phyloP scores from a whole-genome alignment of 2,113 vertebrate species.

The Amia ocellicauda region DNA sequence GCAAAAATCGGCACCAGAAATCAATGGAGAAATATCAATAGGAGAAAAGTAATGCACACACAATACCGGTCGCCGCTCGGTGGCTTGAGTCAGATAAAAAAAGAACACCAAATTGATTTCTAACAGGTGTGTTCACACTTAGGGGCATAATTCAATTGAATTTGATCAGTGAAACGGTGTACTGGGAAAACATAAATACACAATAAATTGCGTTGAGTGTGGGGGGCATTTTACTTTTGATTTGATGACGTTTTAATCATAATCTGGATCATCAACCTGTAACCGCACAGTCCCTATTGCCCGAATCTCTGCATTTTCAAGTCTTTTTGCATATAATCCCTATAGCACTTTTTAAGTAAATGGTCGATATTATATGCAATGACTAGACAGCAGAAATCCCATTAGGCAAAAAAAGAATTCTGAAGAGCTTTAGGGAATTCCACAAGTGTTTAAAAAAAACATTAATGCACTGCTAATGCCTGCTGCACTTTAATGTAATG shows the following conservation, averaged over 20 bases:
- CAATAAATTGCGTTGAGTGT: conserved; percentile 25
- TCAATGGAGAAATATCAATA: conserved; percentile 37
- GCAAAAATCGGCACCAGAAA: conserved; percentile 31
- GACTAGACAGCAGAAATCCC: background rate
- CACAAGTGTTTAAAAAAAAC: conserved; percentile 1
- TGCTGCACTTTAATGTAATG: conserved; percentile 8
- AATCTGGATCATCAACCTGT: conserved; percentile 18
- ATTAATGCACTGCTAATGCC: conserved; percentile 12
- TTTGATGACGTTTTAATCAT: conserved; percentile 25
- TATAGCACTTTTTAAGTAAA: conserved; percentile 20
- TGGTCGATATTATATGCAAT: conserved; percentile 20
- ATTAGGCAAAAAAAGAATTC: conserved; percentile 7
- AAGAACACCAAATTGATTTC: conserved; percentile 31
- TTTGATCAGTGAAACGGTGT: conserved; percentile 11
- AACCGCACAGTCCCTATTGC: background rate
- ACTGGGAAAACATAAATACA: conserved; percentile 24
- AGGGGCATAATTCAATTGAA: conserved; percentile 33
- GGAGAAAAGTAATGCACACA: conserved; percentile 19
- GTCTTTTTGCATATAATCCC: conserved; percentile 22
- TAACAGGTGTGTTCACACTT: conserved; percentile 36
- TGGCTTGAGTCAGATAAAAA: conserved; percentile 15
- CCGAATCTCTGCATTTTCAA: conserved; percentile 15
- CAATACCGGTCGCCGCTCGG: conserved; percentile 10
- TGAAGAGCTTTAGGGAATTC: conserved; percentile 21
- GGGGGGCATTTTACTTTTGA: conserved; percentile 2